Percentiles rank a stretch among this genome's conserved stretches.
Evolutionary conservation across 2,113 vertebrate species (phyloP).

Genomic region (Melanocharis versteri): DNA sequence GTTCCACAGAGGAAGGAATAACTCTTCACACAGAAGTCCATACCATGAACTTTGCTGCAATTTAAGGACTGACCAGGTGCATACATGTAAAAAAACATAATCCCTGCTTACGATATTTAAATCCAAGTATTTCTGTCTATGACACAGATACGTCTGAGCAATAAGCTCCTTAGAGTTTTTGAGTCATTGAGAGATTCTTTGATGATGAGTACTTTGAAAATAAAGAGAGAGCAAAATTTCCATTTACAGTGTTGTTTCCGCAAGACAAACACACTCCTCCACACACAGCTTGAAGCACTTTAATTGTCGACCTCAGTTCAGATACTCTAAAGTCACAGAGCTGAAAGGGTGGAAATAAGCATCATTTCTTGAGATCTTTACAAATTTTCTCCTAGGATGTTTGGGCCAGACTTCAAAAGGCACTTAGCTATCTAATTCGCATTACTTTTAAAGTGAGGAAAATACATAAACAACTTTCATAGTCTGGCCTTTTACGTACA

Average conservation of each 20-base stretch:
- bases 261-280: not conserved
- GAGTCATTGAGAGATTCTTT: not conserved
- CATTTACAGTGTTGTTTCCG: not conserved
- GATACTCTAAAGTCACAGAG: not conserved
- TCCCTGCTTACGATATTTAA: rapidly evolving
- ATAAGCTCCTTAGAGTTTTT: not conserved
- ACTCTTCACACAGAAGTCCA: not conserved
- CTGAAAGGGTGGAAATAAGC: not conserved
- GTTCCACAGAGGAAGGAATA: not conserved
- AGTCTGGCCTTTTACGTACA: not conserved
- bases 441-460: not conserved
- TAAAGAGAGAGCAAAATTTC: not conserved
- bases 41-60: not conserved
- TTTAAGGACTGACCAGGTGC: not conserved
- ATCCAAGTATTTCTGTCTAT: not conserved
- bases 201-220: not conserved
- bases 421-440: not conserved
- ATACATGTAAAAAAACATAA: not conserved
- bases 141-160: not conserved
- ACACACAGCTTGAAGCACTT: not conserved
- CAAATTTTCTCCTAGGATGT: not conserved
- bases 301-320: not conserved
- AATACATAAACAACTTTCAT: not conserved
- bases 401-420: not conserved
- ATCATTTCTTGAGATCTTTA: not conserved